Evolutionary conservation across 2,888 invertebrate genomes (phyloP).

Genomic region (Hofmannophila pseudospretella): DNA sequence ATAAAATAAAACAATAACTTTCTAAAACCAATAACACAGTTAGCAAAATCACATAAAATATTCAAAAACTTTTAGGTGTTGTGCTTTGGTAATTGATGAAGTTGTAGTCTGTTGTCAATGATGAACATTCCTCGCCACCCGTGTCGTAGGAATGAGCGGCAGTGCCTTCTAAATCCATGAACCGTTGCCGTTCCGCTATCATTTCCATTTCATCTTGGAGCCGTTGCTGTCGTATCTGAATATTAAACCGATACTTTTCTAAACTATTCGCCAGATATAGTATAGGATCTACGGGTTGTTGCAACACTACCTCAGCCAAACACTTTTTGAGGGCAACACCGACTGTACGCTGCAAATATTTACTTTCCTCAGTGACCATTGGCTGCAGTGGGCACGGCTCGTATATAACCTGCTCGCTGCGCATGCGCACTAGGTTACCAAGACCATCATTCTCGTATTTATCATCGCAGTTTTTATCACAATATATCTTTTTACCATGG

Average conservation of each 20-base stretch:
- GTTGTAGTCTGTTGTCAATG: constrained; percentile 3
- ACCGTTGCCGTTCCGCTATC: constrained; percentile 15
- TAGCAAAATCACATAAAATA: background rate
- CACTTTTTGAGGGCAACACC: constrained; percentile 33
- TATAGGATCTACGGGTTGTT: constrained; percentile 36
- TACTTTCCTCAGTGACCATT: constrained; percentile 24
- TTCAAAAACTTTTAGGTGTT: constrained; percentile 1
- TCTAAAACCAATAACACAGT: no score
- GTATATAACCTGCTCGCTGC: constrained; percentile 4
- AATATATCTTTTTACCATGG: constrained; percentile 24
- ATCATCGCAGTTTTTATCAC: constrained; percentile 16
- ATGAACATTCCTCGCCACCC: background rate
- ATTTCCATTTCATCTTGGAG: constrained; percentile 16
- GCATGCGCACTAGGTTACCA: constrained; percentile 27
- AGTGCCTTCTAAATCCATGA: background rate
- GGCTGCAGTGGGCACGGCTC: constrained; percentile 17
- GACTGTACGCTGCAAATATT: constrained; percentile 28
- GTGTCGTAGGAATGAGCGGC: background rate
- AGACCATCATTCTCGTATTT: constrained; percentile 29
- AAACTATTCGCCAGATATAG: constrained; percentile 30
- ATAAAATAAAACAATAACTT: no score
- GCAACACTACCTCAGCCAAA: constrained; percentile 34
- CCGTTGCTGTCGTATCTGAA: constrained; percentile 12
- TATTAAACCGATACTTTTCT: constrained; percentile 23
- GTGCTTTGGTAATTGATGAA: constrained; percentile 5